Conservation (phyloP, 2,888 invertebrate species). For the Geotrupes spiniger region DNA sequence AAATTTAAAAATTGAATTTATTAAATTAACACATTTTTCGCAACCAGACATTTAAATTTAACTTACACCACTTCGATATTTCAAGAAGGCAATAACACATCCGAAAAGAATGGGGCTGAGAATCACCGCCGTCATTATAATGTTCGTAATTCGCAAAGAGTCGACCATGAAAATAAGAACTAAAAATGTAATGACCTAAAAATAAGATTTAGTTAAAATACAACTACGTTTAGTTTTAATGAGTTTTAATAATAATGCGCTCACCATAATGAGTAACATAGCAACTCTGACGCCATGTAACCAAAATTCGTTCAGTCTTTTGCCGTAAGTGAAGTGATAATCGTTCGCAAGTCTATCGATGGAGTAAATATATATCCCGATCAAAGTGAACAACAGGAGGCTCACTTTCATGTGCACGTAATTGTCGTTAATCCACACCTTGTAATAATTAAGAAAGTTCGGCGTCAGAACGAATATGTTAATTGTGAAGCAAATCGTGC, state of each 20-base stretch:
- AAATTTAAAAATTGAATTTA: neutral
- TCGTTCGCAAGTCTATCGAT: slow-evolving; percentile 14
- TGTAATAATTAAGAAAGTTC: slow-evolving; percentile 8
- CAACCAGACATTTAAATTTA: too few species aligned
- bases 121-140: neutral
- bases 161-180: too few species aligned
- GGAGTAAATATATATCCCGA: slow-evolving; percentile 15
- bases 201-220: too few species aligned
- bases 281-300: slow-evolving; percentile 33
- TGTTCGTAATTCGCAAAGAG: neutral
- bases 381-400: slow-evolving; percentile 9
- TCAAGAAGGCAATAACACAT: slow-evolving; percentile 1
- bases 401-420: slow-evolving; percentile 10
- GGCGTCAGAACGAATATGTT: slow-evolving; percentile 2
- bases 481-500: slow-evolving; percentile 8
- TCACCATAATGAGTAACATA: slow-evolving; percentile 48
- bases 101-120: slow-evolving; percentile 4
- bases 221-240: too few species aligned
- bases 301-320: slow-evolving; percentile 15
- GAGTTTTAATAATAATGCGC: too few species aligned
- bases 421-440: slow-evolving; percentile 5
- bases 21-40: too few species aligned
- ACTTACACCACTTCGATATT: slow-evolving; percentile 10
- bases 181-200: slow-evolving; percentile 17
- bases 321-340: slow-evolving; percentile 20